These are phyloP conservation scores for Oreotrochilus melanogaster DNA, from an alignment of 2,113 vertebrate species.

Conservation along the genomic window DNA sequence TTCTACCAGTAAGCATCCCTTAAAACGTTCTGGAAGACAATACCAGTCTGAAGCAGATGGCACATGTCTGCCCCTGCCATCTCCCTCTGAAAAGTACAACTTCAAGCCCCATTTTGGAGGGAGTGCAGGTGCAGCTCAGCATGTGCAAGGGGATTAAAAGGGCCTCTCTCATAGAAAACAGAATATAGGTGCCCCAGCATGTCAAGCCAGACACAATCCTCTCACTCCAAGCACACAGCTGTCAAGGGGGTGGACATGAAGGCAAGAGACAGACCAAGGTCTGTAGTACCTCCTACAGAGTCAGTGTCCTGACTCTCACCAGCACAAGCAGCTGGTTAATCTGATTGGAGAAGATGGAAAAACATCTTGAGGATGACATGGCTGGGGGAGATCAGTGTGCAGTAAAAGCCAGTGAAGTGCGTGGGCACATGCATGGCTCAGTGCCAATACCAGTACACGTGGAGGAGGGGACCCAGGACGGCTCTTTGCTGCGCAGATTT, in stretches of 20 bases:
- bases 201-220: background rate
- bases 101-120: background rate
- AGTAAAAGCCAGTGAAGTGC: background rate
- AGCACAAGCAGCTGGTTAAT: conserved; percentile 48
- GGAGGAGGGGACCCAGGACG: background rate
- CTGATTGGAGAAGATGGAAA: conserved; percentile 42
- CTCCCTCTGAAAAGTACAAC: background rate
- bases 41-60: background rate
- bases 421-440: accelerated
- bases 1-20: background rate
- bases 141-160: background rate
- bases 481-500: background rate
- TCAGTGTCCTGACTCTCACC: background rate
- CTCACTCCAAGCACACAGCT: background rate
- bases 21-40: background rate
- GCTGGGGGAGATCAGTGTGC: background rate
- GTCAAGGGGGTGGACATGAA: background rate
- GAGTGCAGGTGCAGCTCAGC: background rate
- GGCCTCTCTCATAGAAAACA: background rate
- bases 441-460: background rate
- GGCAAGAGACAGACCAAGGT: background rate
- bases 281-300: background rate
- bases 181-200: background rate
- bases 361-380: background rate
- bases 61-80: background rate